Conservation (phyloP, 2,113 vertebrate genomes). For the Thomomys bottae region DNA sequence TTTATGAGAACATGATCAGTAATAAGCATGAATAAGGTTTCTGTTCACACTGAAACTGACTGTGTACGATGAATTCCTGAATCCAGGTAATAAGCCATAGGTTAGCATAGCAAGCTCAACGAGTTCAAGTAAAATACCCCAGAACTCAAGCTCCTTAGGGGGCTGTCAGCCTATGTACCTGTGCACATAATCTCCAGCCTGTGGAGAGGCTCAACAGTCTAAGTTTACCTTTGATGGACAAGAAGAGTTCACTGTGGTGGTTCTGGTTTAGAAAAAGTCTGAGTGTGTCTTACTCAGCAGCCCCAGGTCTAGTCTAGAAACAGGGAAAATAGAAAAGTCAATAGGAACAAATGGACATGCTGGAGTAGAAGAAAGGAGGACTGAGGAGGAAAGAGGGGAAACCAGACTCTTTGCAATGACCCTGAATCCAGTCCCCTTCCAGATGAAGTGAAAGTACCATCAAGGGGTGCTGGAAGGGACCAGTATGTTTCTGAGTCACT, state of each 20-base stretch:
- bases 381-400: not conserved
- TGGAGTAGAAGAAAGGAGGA: not conserved
- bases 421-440: not conserved
- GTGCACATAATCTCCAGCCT: not conserved
- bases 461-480: not conserved
- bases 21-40: not conserved
- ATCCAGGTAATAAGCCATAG: not conserved
- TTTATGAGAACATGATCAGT: not conserved
- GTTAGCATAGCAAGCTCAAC: not conserved
- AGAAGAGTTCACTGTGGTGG: not conserved
- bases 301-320: not conserved
- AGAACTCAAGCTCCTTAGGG: not conserved
- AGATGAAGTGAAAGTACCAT: conserved; percentile 3
- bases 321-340: conserved; percentile 29
- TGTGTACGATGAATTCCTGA: not conserved
- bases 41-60: not conserved
- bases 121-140: not conserved
- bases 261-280: not conserved
- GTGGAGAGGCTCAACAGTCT: not conserved
- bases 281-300: not conserved
- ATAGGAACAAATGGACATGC: conserved; percentile 4
- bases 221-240: not conserved
- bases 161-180: not conserved
- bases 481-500: not conserved
- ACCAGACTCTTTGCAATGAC: not conserved